These are phyloP conservation scores for Cremastobaeus sp. DNA, from an alignment of 2,888 invertebrate genomes.

Conservation along the genomic window DNA sequence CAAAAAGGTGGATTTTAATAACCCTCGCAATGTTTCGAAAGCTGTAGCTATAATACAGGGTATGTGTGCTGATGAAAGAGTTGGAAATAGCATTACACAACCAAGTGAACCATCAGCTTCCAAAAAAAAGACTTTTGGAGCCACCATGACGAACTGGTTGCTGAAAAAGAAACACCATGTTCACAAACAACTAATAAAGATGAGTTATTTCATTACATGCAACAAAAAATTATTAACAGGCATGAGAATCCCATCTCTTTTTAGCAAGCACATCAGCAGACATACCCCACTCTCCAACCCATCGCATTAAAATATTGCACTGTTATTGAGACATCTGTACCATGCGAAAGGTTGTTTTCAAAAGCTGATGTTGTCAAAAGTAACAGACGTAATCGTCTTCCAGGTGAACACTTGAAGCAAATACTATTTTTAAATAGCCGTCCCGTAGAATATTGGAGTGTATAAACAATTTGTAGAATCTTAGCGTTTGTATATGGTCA, in stretches of 20 bases:
- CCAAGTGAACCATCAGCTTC: too few species aligned
- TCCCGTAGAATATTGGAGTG: too few species aligned
- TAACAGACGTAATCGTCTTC: constrained; percentile 1
- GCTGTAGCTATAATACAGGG: too few species aligned
- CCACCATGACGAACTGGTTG: constrained; percentile 1
- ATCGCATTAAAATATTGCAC: constrained; percentile 17
- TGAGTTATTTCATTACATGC: constrained; percentile 5
- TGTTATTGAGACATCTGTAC: constrained; percentile 8
- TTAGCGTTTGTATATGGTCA: too few species aligned
- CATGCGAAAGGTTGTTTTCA: constrained; percentile 21
- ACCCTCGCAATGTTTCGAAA: too few species aligned
- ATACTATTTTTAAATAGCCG: too few species aligned
- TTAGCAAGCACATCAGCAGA: constrained; percentile 7
- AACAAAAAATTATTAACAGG: constrained; percentile 3
- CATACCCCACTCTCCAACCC: background rate
- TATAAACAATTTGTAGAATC: too few species aligned
- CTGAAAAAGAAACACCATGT: background rate
- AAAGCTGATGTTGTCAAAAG: constrained; percentile 18
- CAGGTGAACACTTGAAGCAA: constrained; percentile 19
- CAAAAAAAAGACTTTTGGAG: too few species aligned
- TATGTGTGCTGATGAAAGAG: too few species aligned
- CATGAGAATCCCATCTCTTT: background rate
- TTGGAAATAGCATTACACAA: too few species aligned
- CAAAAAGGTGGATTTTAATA: too few species aligned
- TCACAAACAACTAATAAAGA: background rate